These are phyloP conservation scores for Leptocoma aspasia DNA, from an alignment of 2,113 vertebrate genomes.

Conservation along the genomic window DNA sequence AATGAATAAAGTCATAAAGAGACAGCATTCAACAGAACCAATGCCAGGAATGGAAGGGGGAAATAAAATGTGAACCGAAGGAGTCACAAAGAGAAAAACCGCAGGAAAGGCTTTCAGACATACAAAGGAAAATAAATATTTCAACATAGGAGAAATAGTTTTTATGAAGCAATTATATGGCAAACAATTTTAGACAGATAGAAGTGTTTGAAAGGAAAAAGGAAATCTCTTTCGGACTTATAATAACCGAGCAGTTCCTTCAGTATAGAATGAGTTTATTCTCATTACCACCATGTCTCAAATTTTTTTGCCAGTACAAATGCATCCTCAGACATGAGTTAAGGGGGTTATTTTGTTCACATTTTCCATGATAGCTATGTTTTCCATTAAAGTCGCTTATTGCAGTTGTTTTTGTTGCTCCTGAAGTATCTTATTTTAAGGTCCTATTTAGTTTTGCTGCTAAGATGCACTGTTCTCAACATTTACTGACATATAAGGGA, in stretches of 20 bases:
- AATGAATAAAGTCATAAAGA: background rate
- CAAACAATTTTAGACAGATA: background rate
- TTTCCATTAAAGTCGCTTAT: background rate
- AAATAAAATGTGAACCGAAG: background rate
- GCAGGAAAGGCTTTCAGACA: background rate
- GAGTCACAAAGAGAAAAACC: background rate
- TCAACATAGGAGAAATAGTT: background rate
- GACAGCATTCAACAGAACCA: background rate
- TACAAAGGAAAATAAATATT: background rate
- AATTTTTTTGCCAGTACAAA: background rate
- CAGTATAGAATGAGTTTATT: background rate
- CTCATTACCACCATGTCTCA: background rate
- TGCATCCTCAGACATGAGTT: background rate
- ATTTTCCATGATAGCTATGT: background rate
- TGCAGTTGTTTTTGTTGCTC: background rate
- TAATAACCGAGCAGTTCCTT: background rate
- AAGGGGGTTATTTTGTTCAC: background rate
- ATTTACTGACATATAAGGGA: fast-evolving
- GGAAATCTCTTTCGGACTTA: background rate
- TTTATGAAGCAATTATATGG: background rate
- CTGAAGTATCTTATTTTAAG: background rate
- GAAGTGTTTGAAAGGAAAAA: background rate
- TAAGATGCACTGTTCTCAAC: background rate
- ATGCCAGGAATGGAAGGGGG: background rate
- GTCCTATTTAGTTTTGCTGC: background rate